These are phyloP conservation scores for Eustalomyia histrio DNA, from an alignment of 2,888 invertebrate species.

Conservation along the genomic window DNA sequence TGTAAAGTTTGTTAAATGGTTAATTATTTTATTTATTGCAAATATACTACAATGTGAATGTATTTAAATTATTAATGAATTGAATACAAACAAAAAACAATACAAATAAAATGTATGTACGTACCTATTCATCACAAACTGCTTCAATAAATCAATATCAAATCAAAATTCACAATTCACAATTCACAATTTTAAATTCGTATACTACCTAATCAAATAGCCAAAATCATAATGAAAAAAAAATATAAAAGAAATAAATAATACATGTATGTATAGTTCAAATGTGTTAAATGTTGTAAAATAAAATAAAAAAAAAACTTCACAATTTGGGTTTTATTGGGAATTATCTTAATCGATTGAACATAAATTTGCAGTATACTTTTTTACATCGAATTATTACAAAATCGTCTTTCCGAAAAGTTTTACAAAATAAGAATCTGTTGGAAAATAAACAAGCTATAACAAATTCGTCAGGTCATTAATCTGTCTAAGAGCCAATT, in stretches of 20 bases:
- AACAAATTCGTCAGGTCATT: too few species aligned
- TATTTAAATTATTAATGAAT: constrained; percentile 23
- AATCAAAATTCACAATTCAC: constrained; percentile 65
- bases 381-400: too few species aligned
- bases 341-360: too few species aligned
- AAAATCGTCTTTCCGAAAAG: too few species aligned
- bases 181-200: constrained; percentile 67
- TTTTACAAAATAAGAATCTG: too few species aligned
- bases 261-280: constrained; percentile 68
- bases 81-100: constrained; percentile 3
- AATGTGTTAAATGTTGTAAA: constrained; percentile 72
- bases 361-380: too few species aligned
- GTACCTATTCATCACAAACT: constrained; percentile 54
- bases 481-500: too few species aligned
- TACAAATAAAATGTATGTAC: constrained; percentile 53
- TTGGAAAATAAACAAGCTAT: too few species aligned
- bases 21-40: constrained; percentile 53
- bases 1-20: constrained; percentile 56
- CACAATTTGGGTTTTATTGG: neutral
- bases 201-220: constrained; percentile 52
- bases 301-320: constrained; percentile 39
- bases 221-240: constrained; percentile 54
- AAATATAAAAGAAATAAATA: constrained; percentile 51
- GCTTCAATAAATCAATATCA: constrained; percentile 62
- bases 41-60: constrained; percentile 20